Evolutionary conservation across 2,113 vertebrate species (phyloP).

Genomic region (Acanthisitta chloris): DNA sequence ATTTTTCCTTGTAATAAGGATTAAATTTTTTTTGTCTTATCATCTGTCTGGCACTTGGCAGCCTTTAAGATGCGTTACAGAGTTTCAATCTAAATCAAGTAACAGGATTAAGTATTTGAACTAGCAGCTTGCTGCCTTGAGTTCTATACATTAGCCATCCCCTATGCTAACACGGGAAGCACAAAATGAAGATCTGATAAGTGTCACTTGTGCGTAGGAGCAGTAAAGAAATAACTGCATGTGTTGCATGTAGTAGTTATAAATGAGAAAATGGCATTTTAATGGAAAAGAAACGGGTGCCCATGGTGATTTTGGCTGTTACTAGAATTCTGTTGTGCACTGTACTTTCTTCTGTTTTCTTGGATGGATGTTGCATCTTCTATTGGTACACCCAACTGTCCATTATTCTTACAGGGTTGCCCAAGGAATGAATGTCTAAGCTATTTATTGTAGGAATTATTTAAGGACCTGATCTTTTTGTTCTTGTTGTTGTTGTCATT

Average conservation of each 20-base stretch:
- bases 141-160: background rate
- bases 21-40: background rate
- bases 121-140: background rate
- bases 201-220: background rate
- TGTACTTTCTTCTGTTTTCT: background rate
- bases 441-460: background rate
- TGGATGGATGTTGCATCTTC: background rate
- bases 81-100: background rate
- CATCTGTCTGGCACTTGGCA: background rate
- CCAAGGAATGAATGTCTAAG: background rate
- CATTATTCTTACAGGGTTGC: background rate
- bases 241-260: background rate
- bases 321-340: background rate
- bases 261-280: background rate
- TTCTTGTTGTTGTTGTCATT: too few species aligned
- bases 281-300: background rate
- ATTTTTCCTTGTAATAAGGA: background rate
- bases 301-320: background rate
- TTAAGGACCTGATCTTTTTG: background rate
- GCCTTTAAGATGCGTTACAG: background rate
- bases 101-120: background rate
- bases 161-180: background rate
- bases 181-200: background rate
- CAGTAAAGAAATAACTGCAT: background rate
- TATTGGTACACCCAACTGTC: background rate